Percentiles rank a stretch among this genome's conserved stretches.
These are phyloP conservation scores for Aphis craccivora DNA, from an alignment of 1,140 invertebrate genomes.

Conservation along the genomic window DNA sequence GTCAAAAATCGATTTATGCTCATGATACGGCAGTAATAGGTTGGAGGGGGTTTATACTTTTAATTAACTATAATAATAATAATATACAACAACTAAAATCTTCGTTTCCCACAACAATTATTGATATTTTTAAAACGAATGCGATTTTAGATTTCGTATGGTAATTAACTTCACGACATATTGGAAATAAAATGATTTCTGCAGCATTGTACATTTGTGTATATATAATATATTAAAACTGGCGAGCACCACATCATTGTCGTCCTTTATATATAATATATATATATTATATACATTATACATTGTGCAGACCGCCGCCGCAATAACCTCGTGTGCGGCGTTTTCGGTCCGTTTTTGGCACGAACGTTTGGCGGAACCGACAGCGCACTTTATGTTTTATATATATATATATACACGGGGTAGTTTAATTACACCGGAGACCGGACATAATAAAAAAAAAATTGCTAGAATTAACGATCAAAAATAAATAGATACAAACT, in stretches of 20 bases:
- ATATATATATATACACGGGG: not conserved
- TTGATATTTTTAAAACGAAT: not conserved
- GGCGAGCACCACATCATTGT: not conserved
- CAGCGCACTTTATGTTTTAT: not conserved
- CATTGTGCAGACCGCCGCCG: not conserved
- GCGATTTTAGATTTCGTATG: not conserved
- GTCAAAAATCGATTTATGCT: no score
- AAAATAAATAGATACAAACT: not conserved
- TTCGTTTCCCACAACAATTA: not conserved
- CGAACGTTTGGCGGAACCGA: not conserved
- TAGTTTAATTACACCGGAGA: not conserved
- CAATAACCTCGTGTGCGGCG: not conserved
- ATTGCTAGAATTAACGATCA: not conserved
- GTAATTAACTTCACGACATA: not conserved
- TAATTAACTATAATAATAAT: no score
- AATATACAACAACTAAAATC: not conserved
- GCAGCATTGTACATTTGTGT: not conserved
- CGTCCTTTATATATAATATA: no score
- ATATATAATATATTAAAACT: no score
- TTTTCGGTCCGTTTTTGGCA: slow-evolving; percentile 18
- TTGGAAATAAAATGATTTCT: not conserved
- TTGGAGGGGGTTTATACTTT: no score
- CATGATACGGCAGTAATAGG: no score
- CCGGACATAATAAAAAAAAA: not conserved
- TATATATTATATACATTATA: no score